Conservation (phyloP, 2,888 invertebrate genomes). For the Troglohyphantes excavatus region DNA sequence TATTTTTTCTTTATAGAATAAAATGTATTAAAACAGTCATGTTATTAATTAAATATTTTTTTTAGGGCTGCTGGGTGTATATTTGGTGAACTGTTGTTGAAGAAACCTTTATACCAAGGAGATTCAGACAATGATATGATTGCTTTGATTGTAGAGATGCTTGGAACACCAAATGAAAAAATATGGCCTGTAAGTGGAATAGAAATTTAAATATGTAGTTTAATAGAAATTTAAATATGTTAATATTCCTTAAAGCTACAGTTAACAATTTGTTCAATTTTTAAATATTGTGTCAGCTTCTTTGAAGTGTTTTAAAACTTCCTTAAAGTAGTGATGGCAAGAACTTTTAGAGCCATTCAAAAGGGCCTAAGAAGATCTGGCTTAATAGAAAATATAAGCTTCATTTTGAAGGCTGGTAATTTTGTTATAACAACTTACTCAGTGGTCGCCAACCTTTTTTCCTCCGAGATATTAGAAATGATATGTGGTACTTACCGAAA, state of each 20-base stretch:
- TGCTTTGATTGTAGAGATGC: slow-evolving; percentile 36
- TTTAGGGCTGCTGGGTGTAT: slow-evolving; percentile 60
- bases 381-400: no score
- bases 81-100: slow-evolving; percentile 50
- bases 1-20: background rate
- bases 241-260: background rate
- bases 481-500: no score
- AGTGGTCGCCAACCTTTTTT: no score
- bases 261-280: background rate
- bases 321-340: no score
- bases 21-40: background rate
- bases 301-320: no score
- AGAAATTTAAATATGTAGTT: background rate
- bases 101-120: slow-evolving; percentile 39
- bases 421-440: no score
- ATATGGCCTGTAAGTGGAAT: slow-evolving; percentile 63
- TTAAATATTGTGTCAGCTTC: background rate
- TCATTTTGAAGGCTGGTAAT: no score
- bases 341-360: no score
- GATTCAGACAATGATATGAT: slow-evolving; percentile 52
- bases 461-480: no score
- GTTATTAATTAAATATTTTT: background rate
- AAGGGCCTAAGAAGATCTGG: no score
- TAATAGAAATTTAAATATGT: background rate
- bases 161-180: slow-evolving; percentile 56